Base-by-base conservation (phyloP, 2,797 vertebrate species). In the Coracias cyanogaster region DNA sequence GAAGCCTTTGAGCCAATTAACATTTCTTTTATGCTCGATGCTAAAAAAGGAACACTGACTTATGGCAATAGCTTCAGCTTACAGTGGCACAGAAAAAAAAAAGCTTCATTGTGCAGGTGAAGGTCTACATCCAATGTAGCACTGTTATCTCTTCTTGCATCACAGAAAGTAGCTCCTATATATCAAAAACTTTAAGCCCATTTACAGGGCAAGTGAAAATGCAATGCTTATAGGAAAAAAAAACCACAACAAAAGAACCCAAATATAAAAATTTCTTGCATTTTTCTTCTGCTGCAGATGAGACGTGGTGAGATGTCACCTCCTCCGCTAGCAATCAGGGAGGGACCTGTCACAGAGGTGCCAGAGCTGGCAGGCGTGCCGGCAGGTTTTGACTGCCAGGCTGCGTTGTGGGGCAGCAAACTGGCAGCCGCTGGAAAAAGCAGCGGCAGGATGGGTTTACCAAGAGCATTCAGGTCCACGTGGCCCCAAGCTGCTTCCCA, bases 1-100 rank as follows among this genome's bases (percentile, higher is more conserved):
- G 81, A 94, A 77, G 64, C 48, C 39, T 91, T 92, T 51, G 20
- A 94, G 84, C 48, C 93, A 95, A 95, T 96, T 97, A 96, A 94
- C 83, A 97, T 97, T 91, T 93, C 41, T 82, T 84, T 94, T 76
- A 88, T 85, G 31, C 28, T 33, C 1, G 2, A 6, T 15, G 72
- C 35, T 87, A 84, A 54, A 84, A 82, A 76, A 33, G 46, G 90
- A 94, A 87, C 51, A 31, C 5, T 67, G 60, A 72, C 35, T 61
- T 67, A 55, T 3, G 29, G 74, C 92, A 91, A 82, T 3, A 85
- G 81, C 48, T 93, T 89, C 55, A 92, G 57, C n/a, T 94, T 73
- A 77, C 21, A 78, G 45, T 37, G 70, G 14, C 39, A 81, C 51
- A 45, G 12, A 9, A 10, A 58, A 41, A 79, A 65, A 20, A 76